Conservation (phyloP, 2,797 vertebrate species). For the Enteromius radiatus region DNA sequence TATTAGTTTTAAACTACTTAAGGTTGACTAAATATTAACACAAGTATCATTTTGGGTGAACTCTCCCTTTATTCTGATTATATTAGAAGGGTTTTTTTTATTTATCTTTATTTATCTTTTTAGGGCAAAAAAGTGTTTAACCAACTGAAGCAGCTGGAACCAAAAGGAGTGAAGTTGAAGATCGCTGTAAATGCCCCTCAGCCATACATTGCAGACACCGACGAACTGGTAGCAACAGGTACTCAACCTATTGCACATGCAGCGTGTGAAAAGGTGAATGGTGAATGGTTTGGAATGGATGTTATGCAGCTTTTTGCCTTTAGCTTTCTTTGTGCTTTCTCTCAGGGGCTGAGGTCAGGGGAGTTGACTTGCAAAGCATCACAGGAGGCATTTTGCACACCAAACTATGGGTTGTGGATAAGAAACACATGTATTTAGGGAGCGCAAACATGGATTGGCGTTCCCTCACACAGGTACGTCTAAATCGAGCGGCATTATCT, state of each 20-base stretch:
- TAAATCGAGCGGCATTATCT: neutral
- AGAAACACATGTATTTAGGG: slow-evolving; percentile 79
- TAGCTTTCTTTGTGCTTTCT: slow-evolving; percentile 8
- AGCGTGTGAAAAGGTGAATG: neutral
- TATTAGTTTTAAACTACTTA: no score
- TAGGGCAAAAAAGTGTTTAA: slow-evolving; percentile 78
- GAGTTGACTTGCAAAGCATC: slow-evolving; percentile 71
- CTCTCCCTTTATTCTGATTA: neutral
- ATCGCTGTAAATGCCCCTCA: slow-evolving; percentile 79
- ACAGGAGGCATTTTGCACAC: slow-evolving; percentile 81
- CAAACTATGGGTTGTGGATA: slow-evolving; percentile 82
- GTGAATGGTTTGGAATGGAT: neutral
- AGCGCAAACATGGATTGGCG: slow-evolving; percentile 86
- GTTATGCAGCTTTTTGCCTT: neutral
- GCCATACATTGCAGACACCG: slow-evolving; percentile 66
- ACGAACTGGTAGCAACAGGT: slow-evolving; percentile 73
- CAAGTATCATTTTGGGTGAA: no score
- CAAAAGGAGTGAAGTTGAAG: slow-evolving; percentile 74
- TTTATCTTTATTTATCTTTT: no score
- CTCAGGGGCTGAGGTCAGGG: slow-evolving; percentile 77
- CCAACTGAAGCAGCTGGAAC: slow-evolving; percentile 69
- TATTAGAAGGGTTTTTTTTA: no score
- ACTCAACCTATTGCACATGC: slow-evolving; percentile 7
- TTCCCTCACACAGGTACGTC: slow-evolving; percentile 80
- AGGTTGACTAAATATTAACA: no score